Percentiles rank a stretch among this genome's conserved stretches.
Conservation (phyloP, 2,888 invertebrate species). For the Drosophila bunnanda region DNA sequence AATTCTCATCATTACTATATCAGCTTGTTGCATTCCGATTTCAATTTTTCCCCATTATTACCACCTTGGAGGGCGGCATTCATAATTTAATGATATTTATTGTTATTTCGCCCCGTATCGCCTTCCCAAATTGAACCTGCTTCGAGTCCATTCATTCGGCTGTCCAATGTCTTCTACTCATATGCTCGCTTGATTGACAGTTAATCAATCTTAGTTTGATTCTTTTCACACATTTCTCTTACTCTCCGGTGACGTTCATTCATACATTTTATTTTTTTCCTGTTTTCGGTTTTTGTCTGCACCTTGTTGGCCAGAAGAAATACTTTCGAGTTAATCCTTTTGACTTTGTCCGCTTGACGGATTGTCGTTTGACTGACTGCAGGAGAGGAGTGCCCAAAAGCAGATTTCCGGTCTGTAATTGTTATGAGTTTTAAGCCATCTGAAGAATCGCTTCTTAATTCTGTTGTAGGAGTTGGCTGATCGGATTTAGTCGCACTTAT, state of each 20-base stretch:
- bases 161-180: slow-evolving; percentile 42
- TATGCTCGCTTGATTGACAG: slow-evolving; percentile 70
- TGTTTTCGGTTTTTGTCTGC: slow-evolving; percentile 24
- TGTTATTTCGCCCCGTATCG: slow-evolving; percentile 40
- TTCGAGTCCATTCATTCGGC: slow-evolving; percentile 66
- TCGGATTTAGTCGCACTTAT: slow-evolving; percentile 52
- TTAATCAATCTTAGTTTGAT: slow-evolving; percentile 73
- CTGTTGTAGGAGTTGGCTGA: slow-evolving; percentile 51
- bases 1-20: slow-evolving; percentile 9
- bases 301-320: slow-evolving; percentile 53
- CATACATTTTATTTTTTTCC: slow-evolving; percentile 28
- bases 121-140: slow-evolving; percentile 56
- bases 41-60: slow-evolving; percentile 21
- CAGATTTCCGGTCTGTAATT: slow-evolving; percentile 75
- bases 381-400: slow-evolving; percentile 55
- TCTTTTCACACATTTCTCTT: slow-evolving; percentile 69
- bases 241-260: slow-evolving; percentile 61
- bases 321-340: slow-evolving; percentile 71
- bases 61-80: slow-evolving; percentile 31
- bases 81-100: slow-evolving; percentile 64
- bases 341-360: slow-evolving; percentile 72
- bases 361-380: slow-evolving; percentile 64
- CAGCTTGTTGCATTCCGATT: slow-evolving; percentile 36
- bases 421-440: slow-evolving; percentile 37
- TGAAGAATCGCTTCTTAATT: slow-evolving; percentile 21